phyloP scores from a whole-genome alignment of 2,113 vertebrate species.

The Hiodon tergisus region DNA sequence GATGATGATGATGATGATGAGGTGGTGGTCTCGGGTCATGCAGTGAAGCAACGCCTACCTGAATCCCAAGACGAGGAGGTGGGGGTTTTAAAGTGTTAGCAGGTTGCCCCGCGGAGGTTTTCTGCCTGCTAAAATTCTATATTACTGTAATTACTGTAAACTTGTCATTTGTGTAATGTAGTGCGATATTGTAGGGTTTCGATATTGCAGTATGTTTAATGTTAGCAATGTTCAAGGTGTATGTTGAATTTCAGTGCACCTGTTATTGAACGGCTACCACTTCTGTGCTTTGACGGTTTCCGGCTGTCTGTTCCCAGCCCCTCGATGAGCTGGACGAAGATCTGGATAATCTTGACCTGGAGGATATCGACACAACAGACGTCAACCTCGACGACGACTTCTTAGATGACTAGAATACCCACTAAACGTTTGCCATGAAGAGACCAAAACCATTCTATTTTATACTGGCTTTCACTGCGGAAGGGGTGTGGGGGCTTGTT shows the following conservation, averaged over 20 bases:
- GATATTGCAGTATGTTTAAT: too few relatives aligned
- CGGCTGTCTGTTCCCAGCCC: slow-evolving; percentile 49
- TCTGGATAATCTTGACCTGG: slow-evolving; percentile 91
- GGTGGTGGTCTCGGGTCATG: too few relatives aligned
- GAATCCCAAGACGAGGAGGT: background rate
- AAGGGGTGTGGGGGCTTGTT: too few relatives aligned
- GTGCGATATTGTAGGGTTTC: too few relatives aligned
- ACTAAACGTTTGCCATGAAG: slow-evolving; percentile 22
- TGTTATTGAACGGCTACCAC: background rate
- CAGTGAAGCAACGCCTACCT: background rate
- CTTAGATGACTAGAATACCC: slow-evolving; percentile 64
- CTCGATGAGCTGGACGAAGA: slow-evolving; percentile 89
- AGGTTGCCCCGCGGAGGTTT: background rate
- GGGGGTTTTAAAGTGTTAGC: background rate
- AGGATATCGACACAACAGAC: slow-evolving; percentile 93
- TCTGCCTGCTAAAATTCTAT: too few relatives aligned
- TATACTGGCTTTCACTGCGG: background rate
- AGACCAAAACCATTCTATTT: slow-evolving; percentile 40
- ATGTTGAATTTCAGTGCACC: background rate
- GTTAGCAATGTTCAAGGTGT: background rate
- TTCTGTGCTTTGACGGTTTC: too few relatives aligned
- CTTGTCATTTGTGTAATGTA: too few relatives aligned
- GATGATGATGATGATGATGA: too few relatives aligned
- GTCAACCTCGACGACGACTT: slow-evolving; percentile 96
- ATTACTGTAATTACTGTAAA: too few relatives aligned